Evolutionary conservation across 1,140 invertebrate species (phyloP).

Genomic region (Acromyrmex charruanus): DNA sequence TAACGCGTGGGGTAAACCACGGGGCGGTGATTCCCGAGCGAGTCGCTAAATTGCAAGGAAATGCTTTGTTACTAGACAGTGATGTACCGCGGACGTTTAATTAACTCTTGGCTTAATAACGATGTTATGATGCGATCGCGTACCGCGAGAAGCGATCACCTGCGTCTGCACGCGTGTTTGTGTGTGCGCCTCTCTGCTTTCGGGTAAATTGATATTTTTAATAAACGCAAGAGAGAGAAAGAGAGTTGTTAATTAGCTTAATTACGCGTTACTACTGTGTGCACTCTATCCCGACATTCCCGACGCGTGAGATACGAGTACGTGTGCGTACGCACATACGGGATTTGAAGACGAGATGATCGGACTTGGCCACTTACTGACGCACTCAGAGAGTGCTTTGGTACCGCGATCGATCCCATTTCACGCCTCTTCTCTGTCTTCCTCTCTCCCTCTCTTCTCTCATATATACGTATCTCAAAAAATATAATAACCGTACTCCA

Average conservation of each 20-base stretch:
- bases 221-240: slow-evolving; percentile 23
- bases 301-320: not conserved
- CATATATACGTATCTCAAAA: not conserved
- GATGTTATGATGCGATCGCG: slow-evolving; percentile 47
- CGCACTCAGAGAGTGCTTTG: slow-evolving; percentile 22
- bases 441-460: not conserved
- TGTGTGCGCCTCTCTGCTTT: not conserved
- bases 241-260: slow-evolving; percentile 46
- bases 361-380: slow-evolving; percentile 39
- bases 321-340: not conserved
- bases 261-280: slow-evolving; percentile 54
- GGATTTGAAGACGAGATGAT: slow-evolving; percentile 46
- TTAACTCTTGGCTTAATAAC: slow-evolving; percentile 55
- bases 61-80: slow-evolving; percentile 55
- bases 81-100: slow-evolving; percentile 60
- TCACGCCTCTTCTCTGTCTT: slow-evolving; percentile 31
- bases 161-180: not conserved
- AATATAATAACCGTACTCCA: slow-evolving; percentile 56
- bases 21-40: slow-evolving; percentile 25
- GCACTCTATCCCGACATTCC: slow-evolving; percentile 32
- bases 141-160: slow-evolving; percentile 23
- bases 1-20: slow-evolving; percentile 44
- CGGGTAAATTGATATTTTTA: slow-evolving; percentile 62
- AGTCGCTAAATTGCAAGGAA: slow-evolving; percentile 52
- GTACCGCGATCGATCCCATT: slow-evolving; percentile 53